phyloP scores from a whole-genome alignment of 2,797 vertebrate species.

The Phrynocephalus forsythii region DNA sequence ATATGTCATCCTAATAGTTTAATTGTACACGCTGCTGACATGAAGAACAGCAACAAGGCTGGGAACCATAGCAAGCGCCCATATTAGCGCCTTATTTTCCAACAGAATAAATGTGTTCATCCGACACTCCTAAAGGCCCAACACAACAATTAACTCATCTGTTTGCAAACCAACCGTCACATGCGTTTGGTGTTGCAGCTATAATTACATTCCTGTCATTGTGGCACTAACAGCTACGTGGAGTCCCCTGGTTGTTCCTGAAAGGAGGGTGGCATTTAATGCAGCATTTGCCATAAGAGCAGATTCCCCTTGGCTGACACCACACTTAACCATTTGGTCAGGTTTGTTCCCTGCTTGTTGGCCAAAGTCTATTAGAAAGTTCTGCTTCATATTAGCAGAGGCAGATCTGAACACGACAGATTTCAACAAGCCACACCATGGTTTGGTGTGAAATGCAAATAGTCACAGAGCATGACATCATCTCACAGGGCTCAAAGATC shows the following conservation, averaged over 20 bases:
- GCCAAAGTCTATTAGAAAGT: neutral
- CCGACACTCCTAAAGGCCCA: slow-evolving; percentile 72
- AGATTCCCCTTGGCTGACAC: neutral
- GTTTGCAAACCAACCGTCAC: slow-evolving; percentile 73
- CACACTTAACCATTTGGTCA: neutral
- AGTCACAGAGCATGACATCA: neutral
- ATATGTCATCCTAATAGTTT: slow-evolving; percentile 64
- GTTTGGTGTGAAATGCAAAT: too few species aligned
- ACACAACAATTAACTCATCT: slow-evolving; percentile 77
- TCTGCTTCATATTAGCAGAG: neutral
- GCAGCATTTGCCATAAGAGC: neutral
- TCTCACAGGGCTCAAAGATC: too few species aligned
- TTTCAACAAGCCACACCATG: too few species aligned
- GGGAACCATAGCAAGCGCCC: slow-evolving; percentile 68
- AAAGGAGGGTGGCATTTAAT: slow-evolving; percentile 28
- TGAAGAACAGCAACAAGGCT: slow-evolving; percentile 63
- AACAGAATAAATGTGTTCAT: slow-evolving; percentile 76
- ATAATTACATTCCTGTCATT: slow-evolving; percentile 72
- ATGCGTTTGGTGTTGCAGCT: slow-evolving; percentile 64
- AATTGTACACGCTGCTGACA: slow-evolving; percentile 72
- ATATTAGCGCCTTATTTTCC: slow-evolving; percentile 73
- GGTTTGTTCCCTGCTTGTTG: neutral
- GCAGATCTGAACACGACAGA: too few species aligned
- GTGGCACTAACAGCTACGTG: slow-evolving; percentile 58
- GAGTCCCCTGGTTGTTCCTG: neutral